Percentiles rank a stretch among this genome's conserved stretches.
Evolutionary conservation across 2,888 invertebrate species (phyloP).

Genomic region (Amaurobius ferox): DNA sequence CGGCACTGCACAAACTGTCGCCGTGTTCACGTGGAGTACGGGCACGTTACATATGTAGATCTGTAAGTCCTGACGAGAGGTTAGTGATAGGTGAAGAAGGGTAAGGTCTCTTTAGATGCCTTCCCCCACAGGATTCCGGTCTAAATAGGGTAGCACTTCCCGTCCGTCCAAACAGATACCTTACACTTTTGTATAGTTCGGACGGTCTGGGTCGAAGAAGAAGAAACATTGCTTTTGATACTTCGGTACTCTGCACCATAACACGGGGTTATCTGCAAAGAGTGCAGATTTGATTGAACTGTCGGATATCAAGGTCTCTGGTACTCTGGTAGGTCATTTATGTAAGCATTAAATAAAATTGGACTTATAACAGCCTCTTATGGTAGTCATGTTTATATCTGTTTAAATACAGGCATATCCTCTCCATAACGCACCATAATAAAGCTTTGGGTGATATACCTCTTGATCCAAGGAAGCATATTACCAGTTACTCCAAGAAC

Average conservation of each 20-base stretch:
- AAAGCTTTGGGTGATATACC: neutral
- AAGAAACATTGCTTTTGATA: too few relatives aligned
- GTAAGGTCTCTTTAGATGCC: too few relatives aligned
- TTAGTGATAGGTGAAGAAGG: too few relatives aligned
- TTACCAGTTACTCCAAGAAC: neutral
- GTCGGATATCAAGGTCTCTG: neutral
- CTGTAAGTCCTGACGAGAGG: too few relatives aligned
- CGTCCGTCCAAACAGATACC: too few relatives aligned
- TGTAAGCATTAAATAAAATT: neutral
- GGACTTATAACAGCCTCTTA: neutral
- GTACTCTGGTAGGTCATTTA: slow-evolving; percentile 4
- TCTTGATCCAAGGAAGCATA: neutral
- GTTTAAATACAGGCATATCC: neutral
- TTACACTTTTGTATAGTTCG: too few relatives aligned
- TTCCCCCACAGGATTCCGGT: too few relatives aligned
- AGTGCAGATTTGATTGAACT: neutral
- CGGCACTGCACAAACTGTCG: too few relatives aligned
- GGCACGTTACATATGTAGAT: too few relatives aligned
- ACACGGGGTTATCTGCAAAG: slow-evolving; percentile 1
- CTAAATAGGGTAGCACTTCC: too few relatives aligned
- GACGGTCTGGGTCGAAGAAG: too few relatives aligned
- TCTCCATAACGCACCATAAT: neutral
- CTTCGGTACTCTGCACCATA: neutral
- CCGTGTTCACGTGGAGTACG: too few relatives aligned
- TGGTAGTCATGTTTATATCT: neutral